Evolutionary conservation across 2,888 invertebrate species (phyloP).

Genomic region (Tenthredo distinguenda): DNA sequence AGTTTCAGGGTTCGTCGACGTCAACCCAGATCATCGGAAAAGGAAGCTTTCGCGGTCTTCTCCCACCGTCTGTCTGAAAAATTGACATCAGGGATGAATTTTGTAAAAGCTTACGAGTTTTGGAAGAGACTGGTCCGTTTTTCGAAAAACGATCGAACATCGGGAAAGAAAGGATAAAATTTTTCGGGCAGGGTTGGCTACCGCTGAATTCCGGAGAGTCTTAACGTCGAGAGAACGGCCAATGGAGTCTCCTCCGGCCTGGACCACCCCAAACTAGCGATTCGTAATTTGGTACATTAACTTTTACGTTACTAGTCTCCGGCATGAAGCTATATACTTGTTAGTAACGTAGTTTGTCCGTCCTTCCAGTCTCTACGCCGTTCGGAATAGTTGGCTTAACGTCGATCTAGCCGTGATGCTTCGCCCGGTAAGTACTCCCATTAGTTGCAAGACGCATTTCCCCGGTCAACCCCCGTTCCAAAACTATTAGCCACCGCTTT

Average conservation of each 20-base stretch:
- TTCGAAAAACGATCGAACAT: background rate
- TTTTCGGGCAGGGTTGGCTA: background rate
- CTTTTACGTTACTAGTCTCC: constrained; percentile 70
- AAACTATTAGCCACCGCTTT: constrained; percentile 12
- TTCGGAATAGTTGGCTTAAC: constrained; percentile 52
- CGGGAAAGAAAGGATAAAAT: background rate
- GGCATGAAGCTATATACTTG: constrained; percentile 66
- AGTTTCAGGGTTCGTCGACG: background rate
- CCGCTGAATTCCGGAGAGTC: constrained; percentile 17
- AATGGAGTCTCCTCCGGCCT: constrained; percentile 8
- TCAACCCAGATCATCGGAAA: background rate
- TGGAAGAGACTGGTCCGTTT: background rate
- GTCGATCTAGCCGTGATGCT: constrained; percentile 61
- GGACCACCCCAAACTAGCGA: constrained; percentile 31
- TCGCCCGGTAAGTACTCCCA: constrained; percentile 59
- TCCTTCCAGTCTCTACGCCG: constrained; percentile 14
- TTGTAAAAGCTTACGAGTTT: too few relatives aligned
- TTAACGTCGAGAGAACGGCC: background rate
- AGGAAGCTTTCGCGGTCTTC: too few relatives aligned
- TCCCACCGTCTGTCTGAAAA: too few relatives aligned
- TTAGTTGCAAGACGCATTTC: constrained; percentile 64
- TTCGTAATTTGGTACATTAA: constrained; percentile 71
- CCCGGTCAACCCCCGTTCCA: background rate
- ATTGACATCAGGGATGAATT: too few relatives aligned
- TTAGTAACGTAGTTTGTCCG: constrained; percentile 58